Percentiles rank a stretch among this genome's conserved stretches.
Conservation (phyloP, 1,140 invertebrate genomes). For the Drosophila sproati region DNA sequence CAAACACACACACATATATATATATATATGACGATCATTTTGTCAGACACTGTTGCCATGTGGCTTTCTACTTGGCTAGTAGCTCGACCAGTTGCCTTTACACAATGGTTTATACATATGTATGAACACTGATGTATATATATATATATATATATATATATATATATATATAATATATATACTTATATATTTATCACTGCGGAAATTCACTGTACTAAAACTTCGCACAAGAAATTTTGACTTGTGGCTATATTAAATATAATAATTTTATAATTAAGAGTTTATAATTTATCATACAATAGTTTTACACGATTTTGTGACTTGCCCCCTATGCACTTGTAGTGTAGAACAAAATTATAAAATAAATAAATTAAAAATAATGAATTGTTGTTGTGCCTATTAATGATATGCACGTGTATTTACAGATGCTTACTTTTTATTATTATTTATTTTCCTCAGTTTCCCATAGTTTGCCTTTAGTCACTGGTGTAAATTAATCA, state of each 20-base stretch:
- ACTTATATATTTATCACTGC: slow-evolving; percentile 1
- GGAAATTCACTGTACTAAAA: neutral
- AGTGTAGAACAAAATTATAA: no score
- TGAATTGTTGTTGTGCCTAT: no score
- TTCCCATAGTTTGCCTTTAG: slow-evolving; percentile 6
- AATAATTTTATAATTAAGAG: no score
- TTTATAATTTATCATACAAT: no score
- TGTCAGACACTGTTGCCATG: neutral
- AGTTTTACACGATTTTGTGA: no score
- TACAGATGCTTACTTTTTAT: slow-evolving; percentile 71
- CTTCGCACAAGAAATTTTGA: slow-evolving; percentile 2
- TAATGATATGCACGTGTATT: slow-evolving; percentile 14
- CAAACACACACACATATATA: neutral
- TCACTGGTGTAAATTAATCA: slow-evolving; percentile 38
- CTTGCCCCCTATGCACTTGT: no score
- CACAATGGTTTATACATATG: neutral
- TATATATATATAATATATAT: no score
- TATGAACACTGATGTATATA: neutral
- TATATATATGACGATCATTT: neutral
- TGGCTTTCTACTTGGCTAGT: neutral
- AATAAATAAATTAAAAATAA: no score
- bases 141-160: neutral
- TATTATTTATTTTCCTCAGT: slow-evolving; percentile 14
- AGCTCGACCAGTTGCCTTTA: neutral
- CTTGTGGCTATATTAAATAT: no score